A percentile compares a stretch with the other conserved stretches of the same genome.
Evolutionary conservation across 2,888 invertebrate genomes (phyloP).

Genomic region (Teinopalpus imperialis): DNA sequence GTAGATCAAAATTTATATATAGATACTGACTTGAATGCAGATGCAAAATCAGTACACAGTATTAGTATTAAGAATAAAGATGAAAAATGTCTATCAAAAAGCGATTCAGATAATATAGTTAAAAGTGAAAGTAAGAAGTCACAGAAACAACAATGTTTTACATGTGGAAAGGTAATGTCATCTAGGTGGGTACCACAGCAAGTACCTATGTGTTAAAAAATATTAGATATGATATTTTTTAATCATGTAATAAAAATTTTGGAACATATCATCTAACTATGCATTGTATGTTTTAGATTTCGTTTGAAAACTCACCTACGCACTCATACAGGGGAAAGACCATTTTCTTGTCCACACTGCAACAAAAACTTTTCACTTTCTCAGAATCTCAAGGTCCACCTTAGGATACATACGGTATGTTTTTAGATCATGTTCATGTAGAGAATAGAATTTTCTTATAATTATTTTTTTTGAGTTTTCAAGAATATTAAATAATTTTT

Average conservation of each 20-base stretch:
- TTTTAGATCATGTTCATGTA: too few species aligned
- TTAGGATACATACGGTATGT: conserved; percentile 67
- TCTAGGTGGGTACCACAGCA: conserved; percentile 53
- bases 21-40: conserved; percentile 29
- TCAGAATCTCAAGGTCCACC: conserved; percentile 70
- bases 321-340: conserved; percentile 63
- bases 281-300: conserved; percentile 52
- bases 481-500: too few species aligned
- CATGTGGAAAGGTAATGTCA: conserved; percentile 78
- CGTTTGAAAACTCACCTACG: conserved; percentile 69
- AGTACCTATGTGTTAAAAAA: not conserved
- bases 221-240: not conserved
- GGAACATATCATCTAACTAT: not conserved
- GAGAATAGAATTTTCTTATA: too few species aligned
- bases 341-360: conserved; percentile 64
- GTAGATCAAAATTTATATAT: conserved; percentile 34
- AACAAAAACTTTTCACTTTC: conserved; percentile 63
- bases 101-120: conserved; percentile 13
- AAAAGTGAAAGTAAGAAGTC: conserved; percentile 35
- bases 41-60: conserved; percentile 23
- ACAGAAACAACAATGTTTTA: conserved; percentile 65
- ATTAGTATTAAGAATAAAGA: conserved; percentile 25
- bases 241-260: too few species aligned
- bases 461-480: not conserved
- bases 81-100: conserved; percentile 16